phyloP scores from a whole-genome alignment of 2,888 invertebrate genomes.

The Tetropium fuscum region DNA sequence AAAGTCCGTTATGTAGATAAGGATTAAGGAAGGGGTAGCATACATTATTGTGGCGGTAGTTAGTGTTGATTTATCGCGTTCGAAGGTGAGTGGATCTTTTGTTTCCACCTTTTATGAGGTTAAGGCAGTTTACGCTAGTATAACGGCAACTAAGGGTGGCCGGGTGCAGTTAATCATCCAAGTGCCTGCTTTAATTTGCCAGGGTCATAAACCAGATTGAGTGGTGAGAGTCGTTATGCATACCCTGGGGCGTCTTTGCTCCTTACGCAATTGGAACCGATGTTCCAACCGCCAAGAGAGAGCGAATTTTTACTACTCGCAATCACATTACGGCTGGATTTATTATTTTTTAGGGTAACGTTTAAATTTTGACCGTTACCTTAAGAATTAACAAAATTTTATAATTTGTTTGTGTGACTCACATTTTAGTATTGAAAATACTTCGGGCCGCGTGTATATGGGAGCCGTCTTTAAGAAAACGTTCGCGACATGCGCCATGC shows the following conservation, averaged over 20 bases:
- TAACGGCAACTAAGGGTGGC: slow-evolving; percentile 41
- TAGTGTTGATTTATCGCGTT: slow-evolving; percentile 47
- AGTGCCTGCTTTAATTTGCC: slow-evolving; percentile 61
- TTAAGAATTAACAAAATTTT: neutral
- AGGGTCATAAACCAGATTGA: slow-evolving; percentile 62
- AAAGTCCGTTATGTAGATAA: slow-evolving; percentile 6
- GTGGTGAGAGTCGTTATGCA: slow-evolving; percentile 60
- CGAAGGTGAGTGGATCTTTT: slow-evolving; percentile 50
- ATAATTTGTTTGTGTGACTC: too few relatives aligned
- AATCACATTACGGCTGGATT: slow-evolving; percentile 8
- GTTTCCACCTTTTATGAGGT: slow-evolving; percentile 49
- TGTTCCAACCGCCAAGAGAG: slow-evolving; percentile 21
- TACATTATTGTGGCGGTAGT: slow-evolving; percentile 40
- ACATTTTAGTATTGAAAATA: too few relatives aligned
- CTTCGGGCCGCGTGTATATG: too few relatives aligned
- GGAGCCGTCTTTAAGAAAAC: too few relatives aligned
- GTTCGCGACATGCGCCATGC: too few relatives aligned
- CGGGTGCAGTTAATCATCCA: slow-evolving; percentile 57
- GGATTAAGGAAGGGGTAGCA: slow-evolving; percentile 24
- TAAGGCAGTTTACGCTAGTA: slow-evolving; percentile 38
- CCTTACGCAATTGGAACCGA: slow-evolving; percentile 36
- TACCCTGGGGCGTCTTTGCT: slow-evolving; percentile 56
- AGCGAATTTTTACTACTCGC: slow-evolving; percentile 8
- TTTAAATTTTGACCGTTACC: slow-evolving; percentile 6
- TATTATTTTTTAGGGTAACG: slow-evolving; percentile 6